A percentile compares a stretch with the other conserved stretches of the same genome.
Conservation (phyloP, 2,113 vertebrate genomes). For the Podocnemis expansa region DNA sequence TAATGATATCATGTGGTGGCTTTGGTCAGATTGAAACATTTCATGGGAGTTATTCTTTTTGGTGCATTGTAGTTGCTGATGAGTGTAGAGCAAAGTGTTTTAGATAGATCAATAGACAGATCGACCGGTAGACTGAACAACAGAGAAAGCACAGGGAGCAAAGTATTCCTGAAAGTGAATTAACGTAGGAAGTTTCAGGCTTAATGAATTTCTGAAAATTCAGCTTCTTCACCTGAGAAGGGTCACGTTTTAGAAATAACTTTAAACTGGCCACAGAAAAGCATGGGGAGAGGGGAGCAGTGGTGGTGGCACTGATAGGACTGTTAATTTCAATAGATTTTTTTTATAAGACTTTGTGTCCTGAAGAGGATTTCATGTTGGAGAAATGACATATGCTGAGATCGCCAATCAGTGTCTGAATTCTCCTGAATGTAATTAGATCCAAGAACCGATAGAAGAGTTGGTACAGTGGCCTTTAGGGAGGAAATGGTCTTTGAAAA, state of each 20-base stretch:
- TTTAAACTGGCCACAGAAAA: slow-evolving; percentile 1
- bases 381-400: slow-evolving; percentile 71
- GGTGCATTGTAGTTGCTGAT: too few species aligned
- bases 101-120: background rate
- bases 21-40: too few species aligned
- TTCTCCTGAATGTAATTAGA: slow-evolving; percentile 65
- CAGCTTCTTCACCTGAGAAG: background rate
- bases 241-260: slow-evolving; percentile 23
- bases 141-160: background rate
- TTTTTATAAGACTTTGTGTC: slow-evolving; percentile 56
- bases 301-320: too few species aligned
- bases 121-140: background rate
- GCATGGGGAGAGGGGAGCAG: background rate
- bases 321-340: slow-evolving; percentile 59
- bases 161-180: slow-evolving; percentile 44
- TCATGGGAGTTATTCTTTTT: background rate
- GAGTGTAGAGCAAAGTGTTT: background rate
- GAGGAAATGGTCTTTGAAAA: slow-evolving; percentile 70
- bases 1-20: background rate
- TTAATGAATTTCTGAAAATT: slow-evolving; percentile 12
- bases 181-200: background rate
- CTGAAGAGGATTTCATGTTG: slow-evolving; percentile 69
- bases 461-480: slow-evolving; percentile 70
- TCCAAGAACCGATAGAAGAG: slow-evolving; percentile 73
- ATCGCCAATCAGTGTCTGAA: slow-evolving; percentile 48